Percentiles rank a stretch among this genome's conserved stretches.
phyloP scores from a whole-genome alignment of 1,140 invertebrate species.

The Aphelinus certus region DNA sequence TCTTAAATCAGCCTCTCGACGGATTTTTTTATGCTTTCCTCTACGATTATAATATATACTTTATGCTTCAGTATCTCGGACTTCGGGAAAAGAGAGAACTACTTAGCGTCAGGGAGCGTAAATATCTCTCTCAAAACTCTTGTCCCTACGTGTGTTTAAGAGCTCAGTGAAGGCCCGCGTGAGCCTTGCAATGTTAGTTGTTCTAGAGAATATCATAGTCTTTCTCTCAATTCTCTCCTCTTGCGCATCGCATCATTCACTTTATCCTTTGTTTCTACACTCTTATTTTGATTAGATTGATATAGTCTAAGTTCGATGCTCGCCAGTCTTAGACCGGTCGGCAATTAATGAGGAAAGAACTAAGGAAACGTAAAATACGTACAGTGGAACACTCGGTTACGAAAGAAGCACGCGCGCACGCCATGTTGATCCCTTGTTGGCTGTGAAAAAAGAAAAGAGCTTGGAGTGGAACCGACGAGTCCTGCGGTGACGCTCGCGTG shows the following conservation, averaged over 20 bases:
- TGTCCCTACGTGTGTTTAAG: conserved; percentile 26
- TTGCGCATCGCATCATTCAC: conserved; percentile 33
- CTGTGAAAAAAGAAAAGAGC: conserved; percentile 25
- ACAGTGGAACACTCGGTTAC: conserved; percentile 62
- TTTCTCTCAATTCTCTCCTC: conserved; percentile 29
- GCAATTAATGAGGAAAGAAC: conserved; percentile 43
- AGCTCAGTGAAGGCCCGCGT: conserved; percentile 42
- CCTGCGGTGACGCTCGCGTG: conserved; percentile 17
- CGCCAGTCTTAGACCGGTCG: conserved; percentile 64
- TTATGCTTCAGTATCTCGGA: conserved; percentile 25
- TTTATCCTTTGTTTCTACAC: conserved; percentile 44
- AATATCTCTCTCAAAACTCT: conserved; percentile 11
- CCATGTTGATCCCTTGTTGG: conserved; percentile 23
- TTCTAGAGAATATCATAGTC: conserved; percentile 29
- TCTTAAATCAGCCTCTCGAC: conserved; percentile 37
- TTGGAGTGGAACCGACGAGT: conserved; percentile 28
- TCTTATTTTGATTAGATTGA: conserved; percentile 66
- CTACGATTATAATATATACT: conserved; percentile 28
- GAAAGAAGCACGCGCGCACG: conserved; percentile 43
- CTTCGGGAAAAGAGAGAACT: conserved; percentile 36
- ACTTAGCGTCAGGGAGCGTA: conserved; percentile 15
- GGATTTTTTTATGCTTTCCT: conserved; percentile 29
- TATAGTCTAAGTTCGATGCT: conserved; percentile 68
- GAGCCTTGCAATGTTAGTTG: conserved; percentile 1
- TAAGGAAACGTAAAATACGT: conserved; percentile 38